Evolutionary conservation across 2,888 invertebrate genomes (phyloP), one percentile per base, ranked within the genome.

Genomic region (Coelopa pilipes): DNA sequence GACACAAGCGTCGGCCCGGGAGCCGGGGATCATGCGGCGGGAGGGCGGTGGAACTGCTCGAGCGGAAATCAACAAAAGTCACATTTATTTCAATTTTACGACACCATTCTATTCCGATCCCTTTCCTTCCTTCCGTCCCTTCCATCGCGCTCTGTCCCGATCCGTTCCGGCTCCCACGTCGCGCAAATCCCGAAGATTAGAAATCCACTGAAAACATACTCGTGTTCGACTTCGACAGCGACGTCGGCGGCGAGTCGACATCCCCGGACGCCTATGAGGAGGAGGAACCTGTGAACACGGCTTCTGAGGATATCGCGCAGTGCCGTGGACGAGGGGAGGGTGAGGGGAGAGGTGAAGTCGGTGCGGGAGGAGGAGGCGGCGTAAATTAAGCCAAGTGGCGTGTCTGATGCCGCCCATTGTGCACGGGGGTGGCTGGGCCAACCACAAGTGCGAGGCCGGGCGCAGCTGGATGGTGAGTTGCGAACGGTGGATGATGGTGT

Each of bases 1-100:
- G 4, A 55, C 24, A 47, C 7, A 45, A 34, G 62, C 60, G 62
- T 53, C 46, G 19, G 46, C 57, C 12, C 13, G 57, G 12, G 57
- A 21, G 17, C 24, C 0, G 19, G 57, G 45, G 49, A 65, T 53
- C 11, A 49, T 53, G 34, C 46, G 24, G 60, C 53, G 45, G 53
- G 15, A 19, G 49, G n/a, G 17, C 55, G 80, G 82, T 81, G 81
- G 80, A 77, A 74, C 77, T 76, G 71, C 78, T 76, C 80, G 74
- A 79, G 77, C 76, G 80, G 76, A 80, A 79, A 79, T 78, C 78
- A 80, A 75, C 78, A 68, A 72, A 75, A 74, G 75, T 78, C 78
- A 76, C 77, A 81, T 82, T 82, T 83, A 81, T 82, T 82, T 82
- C 77, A 81, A 80, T 83, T 81, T 81, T 82, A 83, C 82, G 81